Evolutionary conservation across 1,140 invertebrate genomes (phyloP), one percentile per base, ranked within the genome.

Genomic region (Drosophila kanapiae): DNA sequence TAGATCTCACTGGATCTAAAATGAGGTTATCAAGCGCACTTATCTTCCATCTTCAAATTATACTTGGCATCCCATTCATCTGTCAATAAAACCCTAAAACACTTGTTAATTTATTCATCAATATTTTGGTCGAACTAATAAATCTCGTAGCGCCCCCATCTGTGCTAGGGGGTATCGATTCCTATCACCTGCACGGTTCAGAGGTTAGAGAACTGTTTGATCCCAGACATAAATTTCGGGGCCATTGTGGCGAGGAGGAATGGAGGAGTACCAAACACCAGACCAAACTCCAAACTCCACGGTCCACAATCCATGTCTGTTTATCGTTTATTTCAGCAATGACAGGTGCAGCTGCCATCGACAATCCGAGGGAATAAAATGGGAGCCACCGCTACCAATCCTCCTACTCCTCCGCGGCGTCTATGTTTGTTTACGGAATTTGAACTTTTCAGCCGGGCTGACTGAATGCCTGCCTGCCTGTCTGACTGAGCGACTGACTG

Each of bases 261-360:
- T 54, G 42, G 53, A n/a, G 29, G 43, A 23, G 60, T 60, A 18
- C 33, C 16, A n/a, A n/a, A n/a, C n/a, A n/a, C n/a, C 13, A 16
- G 29, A 57, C 37, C 40, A 13, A 23, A 23, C 33, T 54, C 16
- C 14, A 11, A 49, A 29, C 38, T 35, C 64, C 51, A 38, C 14
- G 56, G 13, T 56, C 31, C 35, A 27, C 9, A 18, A 35, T 45
- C 64, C 61, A 62, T 70, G 71, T 78, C 75, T 83, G 84, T 83
- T 79, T 86, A 87, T 87, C 84, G 80, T 83, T 88, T 83, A 70
- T 77, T 75, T 83, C 42, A 80, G 77, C 84, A 88, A 78, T 87
- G 84, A 87, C 84, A 87, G 84, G 84, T 87, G 84, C 84, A 87
- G 84, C 84, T 87, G 84, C 64, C 84, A 68, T 74, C 69, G 69